Base-by-base conservation (phyloP, 2,888 invertebrate species). In the Rhogogaster chlorosoma region DNA sequence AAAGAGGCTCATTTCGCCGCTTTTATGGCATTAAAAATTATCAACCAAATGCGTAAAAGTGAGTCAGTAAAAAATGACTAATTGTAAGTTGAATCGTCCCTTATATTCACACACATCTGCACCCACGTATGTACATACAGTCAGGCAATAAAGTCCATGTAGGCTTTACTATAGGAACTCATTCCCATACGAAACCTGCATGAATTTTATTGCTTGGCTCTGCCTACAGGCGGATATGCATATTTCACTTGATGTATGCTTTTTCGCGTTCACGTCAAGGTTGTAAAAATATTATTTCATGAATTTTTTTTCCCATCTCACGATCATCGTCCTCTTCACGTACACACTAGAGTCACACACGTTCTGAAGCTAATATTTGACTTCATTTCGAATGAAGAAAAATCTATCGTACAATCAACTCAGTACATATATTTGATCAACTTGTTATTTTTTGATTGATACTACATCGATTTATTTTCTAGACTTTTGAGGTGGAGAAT, bases 261-360 rank as follows among this genome's bases (percentile, higher is more conserved):
- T 26, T 61, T 61, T 26, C 61, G 26, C 61, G 22, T 61, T 61
- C 61, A 61, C 61, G 26, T 61, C 61, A 61, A 61, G 12, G 26
- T 61, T 26, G 61, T 61, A 26, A 61, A 61, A 61, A 61, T 61
- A 61, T 61, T 61, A 61, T 61, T 61, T 61, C 61, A 26, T 61
- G 9, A 61, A 61, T 18, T 49, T 18, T n/a, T 49, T 18, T 53
- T 53, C 12, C 10, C 26, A 12, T 6, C 10, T 61, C 26, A 61
- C 26, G 61, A 61, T 61, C 61, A 61, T 22, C 22, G 61, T 61
- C 9, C 61, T 26, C 22, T 61, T 61, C 12, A 61, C 26, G 26
- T 61, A 12, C 49, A 18, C 1, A 12, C 22, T 12, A 22, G 22
- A 61, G 9, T 10, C 9, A 26, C 22, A 61, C 26, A 26, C 61